Base-by-base conservation (phyloP, 2,113 vertebrate genomes). In the Gadus macrocephalus region DNA sequence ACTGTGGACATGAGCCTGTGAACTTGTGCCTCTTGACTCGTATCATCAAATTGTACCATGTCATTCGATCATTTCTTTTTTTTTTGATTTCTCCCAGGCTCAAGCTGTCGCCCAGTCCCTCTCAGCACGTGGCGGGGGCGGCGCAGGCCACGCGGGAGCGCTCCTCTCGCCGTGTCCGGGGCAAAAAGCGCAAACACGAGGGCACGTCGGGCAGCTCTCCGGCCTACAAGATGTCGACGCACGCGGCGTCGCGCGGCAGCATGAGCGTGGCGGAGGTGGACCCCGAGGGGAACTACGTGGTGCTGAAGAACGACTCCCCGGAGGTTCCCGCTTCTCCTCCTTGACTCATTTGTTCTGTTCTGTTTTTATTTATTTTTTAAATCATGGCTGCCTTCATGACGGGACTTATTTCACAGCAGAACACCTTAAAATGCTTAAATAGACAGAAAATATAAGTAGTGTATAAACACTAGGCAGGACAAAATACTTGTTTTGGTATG, bases 241-340 rank as follows among this genome's bases (percentile, higher is more conserved):
- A 80, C 16, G 82, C 89, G 2, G 82, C 87, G 0, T 71, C 83
- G 15, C 77, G 65, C 2, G 89, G 93, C 4, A 68, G 65, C 0
- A 16, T 96, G 61, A 91, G 89, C 25, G 90, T 96, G 64, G 91
- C 91, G 6, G 93, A 95, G 70, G 88, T 95, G 0, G 92, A 96
- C 65, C 28, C 73, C 28, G 90, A 93, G 0, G 94, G 95, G 14
- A 93, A 83, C 67, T 95, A 87, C 69, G 79, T 96, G 38, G 85
- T 69, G 69, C 87, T 96, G 72, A 91, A 85, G 85, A 96, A 96
- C 84, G 89, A 86, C 77, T 93, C 93, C 0, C 79, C 92, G 0
- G 16, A 75, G 82, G 95, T 94, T 83, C 63, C 38, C 25, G 4
- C 59, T 14, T 11, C 67, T 17, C 16, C 2, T 69, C 3, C 22